Evolutionary conservation across 1,140 invertebrate genomes (phyloP).

Genomic region (Sycophila sp.): DNA sequence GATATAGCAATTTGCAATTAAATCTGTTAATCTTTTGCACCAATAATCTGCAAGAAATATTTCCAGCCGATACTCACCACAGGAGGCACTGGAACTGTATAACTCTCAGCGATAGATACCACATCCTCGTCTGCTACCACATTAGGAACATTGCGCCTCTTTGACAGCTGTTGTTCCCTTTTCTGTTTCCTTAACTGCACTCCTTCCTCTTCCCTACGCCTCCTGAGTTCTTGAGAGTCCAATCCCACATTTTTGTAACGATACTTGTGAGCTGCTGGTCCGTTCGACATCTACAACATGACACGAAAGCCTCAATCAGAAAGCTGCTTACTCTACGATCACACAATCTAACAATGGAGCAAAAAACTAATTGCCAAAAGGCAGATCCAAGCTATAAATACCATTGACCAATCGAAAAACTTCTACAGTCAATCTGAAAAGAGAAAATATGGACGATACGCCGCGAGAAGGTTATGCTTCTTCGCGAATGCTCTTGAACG

Average conservation of each 20-base stretch:
- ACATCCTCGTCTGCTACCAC: slow-evolving; percentile 68
- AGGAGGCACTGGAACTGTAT: slow-evolving; percentile 47
- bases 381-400: not conserved
- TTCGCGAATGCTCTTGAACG: no score
- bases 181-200: slow-evolving; percentile 96
- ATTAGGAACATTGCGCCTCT: slow-evolving; percentile 85
- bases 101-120: slow-evolving; percentile 55
- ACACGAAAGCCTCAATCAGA: no score
- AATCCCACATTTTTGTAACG: slow-evolving; percentile 95
- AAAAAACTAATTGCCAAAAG: no score
- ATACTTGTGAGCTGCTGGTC: slow-evolving; percentile 84
- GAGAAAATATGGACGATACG: slow-evolving; percentile 1
- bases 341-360: no score
- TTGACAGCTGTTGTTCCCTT: slow-evolving; percentile 91
- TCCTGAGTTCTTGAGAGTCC: slow-evolving; percentile 90
- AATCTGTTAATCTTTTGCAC: no score
- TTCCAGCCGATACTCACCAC: no score
- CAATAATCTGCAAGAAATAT: no score
- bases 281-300: slow-evolving; percentile 77
- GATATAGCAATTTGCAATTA: slow-evolving; percentile 36
- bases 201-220: slow-evolving; percentile 94
- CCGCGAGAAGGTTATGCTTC: slow-evolving; percentile 10
- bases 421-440: not conserved
- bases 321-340: no score
- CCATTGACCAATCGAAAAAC: no score